A percentile compares a stretch with the other conserved stretches of the same genome.
Conservation (phyloP, 2,797 vertebrate genomes). For the Gadopsis bispinosus region DNA sequence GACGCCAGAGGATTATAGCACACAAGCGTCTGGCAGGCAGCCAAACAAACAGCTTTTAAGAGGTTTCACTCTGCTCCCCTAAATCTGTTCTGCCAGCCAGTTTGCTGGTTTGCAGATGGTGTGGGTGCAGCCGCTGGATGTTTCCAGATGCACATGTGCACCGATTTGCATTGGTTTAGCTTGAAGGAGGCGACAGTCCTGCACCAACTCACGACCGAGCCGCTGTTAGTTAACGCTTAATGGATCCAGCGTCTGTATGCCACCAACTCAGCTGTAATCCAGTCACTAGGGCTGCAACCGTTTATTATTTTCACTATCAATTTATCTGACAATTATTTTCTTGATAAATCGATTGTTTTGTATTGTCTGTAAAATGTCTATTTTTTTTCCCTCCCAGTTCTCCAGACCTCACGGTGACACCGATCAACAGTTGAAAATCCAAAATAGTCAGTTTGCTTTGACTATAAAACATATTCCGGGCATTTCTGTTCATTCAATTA, state of each 20-base stretch:
- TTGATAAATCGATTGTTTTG: neutral
- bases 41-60: neutral
- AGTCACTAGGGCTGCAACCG: neutral
- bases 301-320: neutral
- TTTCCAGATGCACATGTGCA: neutral
- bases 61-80: neutral
- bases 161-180: neutral
- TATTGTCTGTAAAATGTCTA: neutral
- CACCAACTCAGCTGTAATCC: neutral
- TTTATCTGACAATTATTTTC: neutral
- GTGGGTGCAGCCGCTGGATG: neutral
- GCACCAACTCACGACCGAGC: neutral
- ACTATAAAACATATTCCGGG: neutral
- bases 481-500: neutral
- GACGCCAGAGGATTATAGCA: neutral
- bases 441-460: neutral
- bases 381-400: neutral
- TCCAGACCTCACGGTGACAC: neutral
- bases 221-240: neutral
- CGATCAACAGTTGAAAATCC: neutral
- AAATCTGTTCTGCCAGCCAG: neutral
- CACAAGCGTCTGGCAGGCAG: neutral
- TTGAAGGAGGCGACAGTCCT: neutral
- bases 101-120: conserved; percentile 3
- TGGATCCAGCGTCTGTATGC: neutral